Conservation (phyloP, 2,888 invertebrate species). For the Ligdia adustata region DNA sequence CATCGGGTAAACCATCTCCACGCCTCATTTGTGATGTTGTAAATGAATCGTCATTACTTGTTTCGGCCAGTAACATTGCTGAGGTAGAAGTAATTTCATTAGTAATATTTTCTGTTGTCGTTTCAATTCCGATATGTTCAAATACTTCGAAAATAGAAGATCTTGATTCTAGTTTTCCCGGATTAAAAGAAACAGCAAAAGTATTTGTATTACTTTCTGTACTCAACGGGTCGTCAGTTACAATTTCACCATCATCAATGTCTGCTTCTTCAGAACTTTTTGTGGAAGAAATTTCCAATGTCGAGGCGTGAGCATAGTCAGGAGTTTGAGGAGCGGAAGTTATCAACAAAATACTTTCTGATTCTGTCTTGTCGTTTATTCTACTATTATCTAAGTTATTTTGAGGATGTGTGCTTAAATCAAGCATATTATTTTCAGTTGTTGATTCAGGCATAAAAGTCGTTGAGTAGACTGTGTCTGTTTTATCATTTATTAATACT, state of each 20-base stretch:
- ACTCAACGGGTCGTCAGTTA: constrained; percentile 44
- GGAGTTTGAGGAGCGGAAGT: constrained; percentile 2
- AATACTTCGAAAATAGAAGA: constrained; percentile 42
- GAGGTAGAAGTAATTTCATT: constrained; percentile 17
- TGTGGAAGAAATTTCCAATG: constrained; percentile 45
- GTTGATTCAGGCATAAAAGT: not conserved
- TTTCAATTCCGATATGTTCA: constrained; percentile 7
- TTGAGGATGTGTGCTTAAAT: not conserved
- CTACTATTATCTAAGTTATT: not conserved
- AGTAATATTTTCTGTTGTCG: constrained; percentile 26
- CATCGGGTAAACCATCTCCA: constrained; percentile 9
- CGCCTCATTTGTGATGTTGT: constrained; percentile 2
- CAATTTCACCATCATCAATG: constrained; percentile 39
- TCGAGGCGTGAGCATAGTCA: constrained; percentile 49
- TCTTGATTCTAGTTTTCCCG: constrained; percentile 47
- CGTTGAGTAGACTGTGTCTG: not conserved
- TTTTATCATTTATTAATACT: not conserved
- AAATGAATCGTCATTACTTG: not conserved
- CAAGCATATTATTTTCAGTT: constrained; percentile 6
- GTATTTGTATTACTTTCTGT: constrained; percentile 36
- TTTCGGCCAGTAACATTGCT: too few species aligned
- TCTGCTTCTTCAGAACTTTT: constrained; percentile 41
- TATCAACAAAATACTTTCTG: not conserved
- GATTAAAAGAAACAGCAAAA: constrained; percentile 36
- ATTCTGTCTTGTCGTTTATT: not conserved